Base-by-base conservation (phyloP, 2,113 vertebrate genomes). In the Tragelaphus buxtoni region DNA sequence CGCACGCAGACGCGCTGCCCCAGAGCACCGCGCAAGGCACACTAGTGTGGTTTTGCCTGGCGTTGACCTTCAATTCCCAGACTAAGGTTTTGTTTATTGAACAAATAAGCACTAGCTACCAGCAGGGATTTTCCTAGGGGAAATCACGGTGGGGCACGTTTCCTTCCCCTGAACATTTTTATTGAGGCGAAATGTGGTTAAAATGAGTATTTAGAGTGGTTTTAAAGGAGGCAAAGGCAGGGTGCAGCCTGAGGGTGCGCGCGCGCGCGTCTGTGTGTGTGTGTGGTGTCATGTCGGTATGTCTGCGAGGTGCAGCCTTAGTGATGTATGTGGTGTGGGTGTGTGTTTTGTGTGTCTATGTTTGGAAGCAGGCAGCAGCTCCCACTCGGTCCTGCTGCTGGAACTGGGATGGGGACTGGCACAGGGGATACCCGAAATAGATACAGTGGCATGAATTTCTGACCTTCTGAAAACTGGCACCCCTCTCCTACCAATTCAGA, bases 61-160 rank as follows among this genome's bases (percentile, higher is more conserved):
- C n/a, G n/a, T n/a, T n/a, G n/a, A n/a, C n/a, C n/a, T n/a, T n/a
- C n/a, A n/a, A n/a, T n/a, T n/a, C n/a, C n/a, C n/a, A n/a, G n/a
- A n/a, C n/a, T n/a, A n/a, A n/a, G n/a, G n/a, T n/a, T n/a, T n/a
- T n/a, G n/a, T n/a, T n/a, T n/a, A n/a, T n/a, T n/a, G n/a, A n/a
- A n/a, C n/a, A n/a, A n/a, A n/a, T n/a, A n/a, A n/a, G n/a, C 35
- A 72, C 72, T 1, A n/a, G 82, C 45, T 58, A 88, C 35, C 20
- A 76, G 58, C 9, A 79, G 91, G 86, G 61, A 79, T 81, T 95
- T 96, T 86, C 92, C 87, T 95, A 9, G 58, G 77, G 90, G 81
- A 96, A 95, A 85, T 74, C 69, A 72, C 14, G 9, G 0, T 2
- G 45, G 91, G 79, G 61, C 7, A 28, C 39, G 42, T 92, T 81